phyloP scores from a whole-genome alignment of 2,797 vertebrate species.

The Dryobates pubescens region DNA sequence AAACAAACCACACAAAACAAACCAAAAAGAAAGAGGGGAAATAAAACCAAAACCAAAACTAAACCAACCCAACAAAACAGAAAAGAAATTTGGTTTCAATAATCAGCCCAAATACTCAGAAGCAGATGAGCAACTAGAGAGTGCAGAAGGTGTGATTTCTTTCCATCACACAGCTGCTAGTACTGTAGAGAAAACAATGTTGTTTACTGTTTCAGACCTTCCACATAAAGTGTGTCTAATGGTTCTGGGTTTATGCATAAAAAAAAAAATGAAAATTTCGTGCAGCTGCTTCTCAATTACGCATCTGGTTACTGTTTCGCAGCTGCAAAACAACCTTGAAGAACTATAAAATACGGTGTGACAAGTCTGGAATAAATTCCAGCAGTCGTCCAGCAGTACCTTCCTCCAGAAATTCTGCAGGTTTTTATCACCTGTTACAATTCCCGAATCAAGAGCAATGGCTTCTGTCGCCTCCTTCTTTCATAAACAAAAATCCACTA shows the following conservation, averaged over 20 bases:
- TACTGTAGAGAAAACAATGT: slow-evolving; percentile 28
- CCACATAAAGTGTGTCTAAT: slow-evolving; percentile 42
- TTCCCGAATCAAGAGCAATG: not conserved
- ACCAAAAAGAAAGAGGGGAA: too few relatives aligned
- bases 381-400: not conserved
- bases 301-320: slow-evolving; percentile 67
- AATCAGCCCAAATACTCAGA: slow-evolving; percentile 41
- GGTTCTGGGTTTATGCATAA: slow-evolving; percentile 49
- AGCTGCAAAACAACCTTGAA: slow-evolving; percentile 63
- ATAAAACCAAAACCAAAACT: too few relatives aligned
- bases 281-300: slow-evolving; percentile 66
- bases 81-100: not conserved
- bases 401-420: not conserved
- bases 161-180: slow-evolving; percentile 68
- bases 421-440: not conserved
- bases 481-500: not conserved
- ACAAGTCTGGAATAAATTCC: slow-evolving; percentile 32
- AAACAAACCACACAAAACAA: not conserved
- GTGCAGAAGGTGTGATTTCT: slow-evolving; percentile 48
- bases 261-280: slow-evolving; percentile 67
- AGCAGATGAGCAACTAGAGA: slow-evolving; percentile 68
- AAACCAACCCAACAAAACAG: not conserved
- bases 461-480: not conserved
- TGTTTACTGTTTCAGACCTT: slow-evolving; percentile 57
- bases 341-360: slow-evolving; percentile 27